Conservation (phyloP, 1,140 invertebrate species). For the Drosophila santomea region DNA sequence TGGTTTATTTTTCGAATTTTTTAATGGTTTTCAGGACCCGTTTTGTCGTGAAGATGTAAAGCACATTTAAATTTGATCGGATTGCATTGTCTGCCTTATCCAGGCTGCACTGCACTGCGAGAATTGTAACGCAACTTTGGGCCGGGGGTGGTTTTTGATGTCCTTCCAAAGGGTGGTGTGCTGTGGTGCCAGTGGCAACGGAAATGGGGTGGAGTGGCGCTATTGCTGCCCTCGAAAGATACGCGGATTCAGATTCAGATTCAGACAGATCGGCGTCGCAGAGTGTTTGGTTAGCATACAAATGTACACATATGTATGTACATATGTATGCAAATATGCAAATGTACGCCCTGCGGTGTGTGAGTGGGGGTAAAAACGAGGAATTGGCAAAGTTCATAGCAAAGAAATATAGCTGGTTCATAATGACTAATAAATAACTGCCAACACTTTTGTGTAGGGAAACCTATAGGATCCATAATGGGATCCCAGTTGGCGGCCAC, state of each 20-base stretch:
- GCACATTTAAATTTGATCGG: too few relatives aligned
- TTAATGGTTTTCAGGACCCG: too few relatives aligned
- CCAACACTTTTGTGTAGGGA: too few relatives aligned
- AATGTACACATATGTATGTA: conserved; percentile 10
- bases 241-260: conserved; percentile 34
- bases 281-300: conserved; percentile 48
- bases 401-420: background rate
- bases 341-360: background rate
- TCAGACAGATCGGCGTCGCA: conserved; percentile 74
- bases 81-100: background rate
- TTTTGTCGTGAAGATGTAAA: too few relatives aligned
- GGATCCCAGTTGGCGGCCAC: conserved; percentile 12
- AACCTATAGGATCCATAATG: background rate
- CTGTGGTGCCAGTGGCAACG: conserved; percentile 3
- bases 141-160: conserved; percentile 59
- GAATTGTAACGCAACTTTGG: conserved; percentile 58
- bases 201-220: conserved; percentile 19
- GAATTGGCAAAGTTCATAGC: background rate
- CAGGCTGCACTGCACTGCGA: background rate
- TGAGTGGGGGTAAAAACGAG: background rate
- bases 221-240: conserved; percentile 8
- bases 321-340: background rate
- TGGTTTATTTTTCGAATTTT: too few relatives aligned
- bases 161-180: conserved; percentile 10
- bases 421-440: too few relatives aligned